A percentile compares a stretch with the other conserved stretches of the same genome.
These are phyloP conservation scores for Chaetodon trifascialis DNA, from an alignment of 2,113 vertebrate genomes.

Conservation along the genomic window DNA sequence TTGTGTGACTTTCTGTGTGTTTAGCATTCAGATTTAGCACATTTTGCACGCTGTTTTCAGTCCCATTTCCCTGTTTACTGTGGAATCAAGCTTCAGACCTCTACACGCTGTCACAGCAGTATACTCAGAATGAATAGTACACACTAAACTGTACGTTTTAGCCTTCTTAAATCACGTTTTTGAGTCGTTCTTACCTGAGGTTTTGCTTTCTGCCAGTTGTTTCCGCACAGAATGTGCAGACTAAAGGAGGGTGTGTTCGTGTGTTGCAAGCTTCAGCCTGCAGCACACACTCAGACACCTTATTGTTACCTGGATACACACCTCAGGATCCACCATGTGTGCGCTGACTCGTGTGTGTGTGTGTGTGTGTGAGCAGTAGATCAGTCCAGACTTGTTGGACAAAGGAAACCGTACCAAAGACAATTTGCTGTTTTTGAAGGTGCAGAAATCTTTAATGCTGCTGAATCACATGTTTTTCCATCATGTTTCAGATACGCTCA, in stretches of 20 bases:
- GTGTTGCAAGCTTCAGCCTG: constrained; percentile 58
- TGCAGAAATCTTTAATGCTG: background rate
- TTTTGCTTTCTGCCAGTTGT: background rate
- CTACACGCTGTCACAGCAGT: background rate
- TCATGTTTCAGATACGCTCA: constrained; percentile 90
- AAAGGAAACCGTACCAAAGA: background rate
- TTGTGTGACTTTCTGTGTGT: background rate
- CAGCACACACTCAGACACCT: constrained; percentile 7
- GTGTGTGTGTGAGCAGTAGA: background rate
- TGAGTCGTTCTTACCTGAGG: constrained; percentile 39
- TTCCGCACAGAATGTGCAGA: constrained; percentile 32
- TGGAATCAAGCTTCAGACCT: background rate
- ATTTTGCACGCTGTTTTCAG: background rate
- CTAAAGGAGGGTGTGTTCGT: constrained; percentile 39
- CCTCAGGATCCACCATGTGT: background rate
- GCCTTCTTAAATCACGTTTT: background rate
- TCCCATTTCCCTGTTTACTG: background rate
- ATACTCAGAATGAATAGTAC: background rate
- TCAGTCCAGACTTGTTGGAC: background rate
- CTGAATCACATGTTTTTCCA: background rate
- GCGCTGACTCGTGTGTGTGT: background rate
- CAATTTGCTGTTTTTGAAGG: background rate
- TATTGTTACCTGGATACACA: constrained; percentile 20
- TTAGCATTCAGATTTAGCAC: background rate
- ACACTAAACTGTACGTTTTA: background rate